These are phyloP conservation scores for Germaria angustata DNA, from an alignment of 2,888 invertebrate species.

Conservation along the genomic window DNA sequence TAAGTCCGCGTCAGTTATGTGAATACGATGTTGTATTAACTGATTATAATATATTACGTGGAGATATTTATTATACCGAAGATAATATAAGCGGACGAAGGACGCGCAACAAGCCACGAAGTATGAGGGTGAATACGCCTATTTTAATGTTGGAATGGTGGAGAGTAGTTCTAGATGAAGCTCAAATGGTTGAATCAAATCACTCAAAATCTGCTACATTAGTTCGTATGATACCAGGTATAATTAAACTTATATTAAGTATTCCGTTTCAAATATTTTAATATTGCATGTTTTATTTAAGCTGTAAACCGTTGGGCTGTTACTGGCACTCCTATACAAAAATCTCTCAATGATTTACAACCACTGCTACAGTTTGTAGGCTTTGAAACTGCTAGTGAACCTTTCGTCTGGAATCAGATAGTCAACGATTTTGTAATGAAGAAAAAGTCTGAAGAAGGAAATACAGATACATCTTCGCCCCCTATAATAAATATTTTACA, in stretches of 20 bases:
- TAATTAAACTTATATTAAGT: not conserved
- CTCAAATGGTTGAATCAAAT: slow-evolving; percentile 87
- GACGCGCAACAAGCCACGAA: slow-evolving; percentile 83
- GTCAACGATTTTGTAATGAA: slow-evolving; percentile 71
- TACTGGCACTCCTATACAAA: slow-evolving; percentile 87
- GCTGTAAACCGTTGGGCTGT: slow-evolving; percentile 87
- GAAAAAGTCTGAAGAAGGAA: not conserved
- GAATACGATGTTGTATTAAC: slow-evolving; percentile 87
- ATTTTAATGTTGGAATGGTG: slow-evolving; percentile 87
- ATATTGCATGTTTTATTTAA: slow-evolving; percentile 37
- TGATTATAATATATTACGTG: slow-evolving; percentile 84
- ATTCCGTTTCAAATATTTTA: not conserved
- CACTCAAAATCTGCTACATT: slow-evolving; percentile 82
- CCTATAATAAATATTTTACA: slow-evolving; percentile 72
- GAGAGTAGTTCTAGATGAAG: slow-evolving; percentile 89
- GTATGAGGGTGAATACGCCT: slow-evolving; percentile 84
- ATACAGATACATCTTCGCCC: not conserved
- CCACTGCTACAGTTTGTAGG: slow-evolving; percentile 78
- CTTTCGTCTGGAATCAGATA: slow-evolving; percentile 73
- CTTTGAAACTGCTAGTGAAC: slow-evolving; percentile 74
- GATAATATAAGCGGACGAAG: slow-evolving; percentile 77
- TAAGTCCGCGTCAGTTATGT: slow-evolving; percentile 82
- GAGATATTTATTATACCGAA: slow-evolving; percentile 84
- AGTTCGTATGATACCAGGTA: slow-evolving; percentile 75
- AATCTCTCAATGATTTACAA: slow-evolving; percentile 81